Evolutionary conservation across 2,888 invertebrate genomes (phyloP), one percentile per base, ranked within the genome.

Genomic region (Syrista parreyssii): DNA sequence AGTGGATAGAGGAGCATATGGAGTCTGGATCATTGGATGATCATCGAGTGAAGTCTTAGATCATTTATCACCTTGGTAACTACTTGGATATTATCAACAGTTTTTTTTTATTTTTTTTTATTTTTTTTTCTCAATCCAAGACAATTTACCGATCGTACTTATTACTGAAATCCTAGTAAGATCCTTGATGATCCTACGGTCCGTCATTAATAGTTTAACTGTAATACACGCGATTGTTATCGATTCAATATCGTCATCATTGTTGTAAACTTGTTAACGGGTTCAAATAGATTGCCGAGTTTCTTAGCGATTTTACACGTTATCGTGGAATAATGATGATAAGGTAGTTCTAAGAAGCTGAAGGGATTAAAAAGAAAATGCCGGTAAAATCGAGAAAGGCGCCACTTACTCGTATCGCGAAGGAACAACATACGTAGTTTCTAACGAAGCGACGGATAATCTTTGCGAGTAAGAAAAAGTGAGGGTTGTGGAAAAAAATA

Each of bases 271-370:
- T 55, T 23, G 55, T 55, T 55, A 55, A 23, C 55, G 23, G 55
- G 23, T 23, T 23, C 55, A 23, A 23, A 55, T 23, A 23, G 9
- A 23, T 55, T 55, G 55, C 55, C 55, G 23, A 9, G 82, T 83
- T 80, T 83, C 82, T 80, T 82, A 80, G 82, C 85, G 83, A 86
- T 87, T 88, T 83, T 84, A 82, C 85, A 85, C 82, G 86, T 88
- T 86, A 88, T 87, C 85, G 84, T 79, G 84, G 83, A 85, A 84
- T 88, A 88, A 88, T 87, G 87, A 88, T 86, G 84, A 87, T 87
- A 88, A 88, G 83, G 83, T 79, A 68, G 75, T 23, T 35, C 74
- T 11, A 23, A 33, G 15, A 1, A 15, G 35, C 74, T 3, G 30
- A 33, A 35, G 74, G 30, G 36, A 35, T 33, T 71, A 31, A 33